Evolutionary conservation across 2,797 vertebrate genomes (phyloP), one percentile per base, ranked within the genome.

Genomic region (Centroberyx gerrardi): DNA sequence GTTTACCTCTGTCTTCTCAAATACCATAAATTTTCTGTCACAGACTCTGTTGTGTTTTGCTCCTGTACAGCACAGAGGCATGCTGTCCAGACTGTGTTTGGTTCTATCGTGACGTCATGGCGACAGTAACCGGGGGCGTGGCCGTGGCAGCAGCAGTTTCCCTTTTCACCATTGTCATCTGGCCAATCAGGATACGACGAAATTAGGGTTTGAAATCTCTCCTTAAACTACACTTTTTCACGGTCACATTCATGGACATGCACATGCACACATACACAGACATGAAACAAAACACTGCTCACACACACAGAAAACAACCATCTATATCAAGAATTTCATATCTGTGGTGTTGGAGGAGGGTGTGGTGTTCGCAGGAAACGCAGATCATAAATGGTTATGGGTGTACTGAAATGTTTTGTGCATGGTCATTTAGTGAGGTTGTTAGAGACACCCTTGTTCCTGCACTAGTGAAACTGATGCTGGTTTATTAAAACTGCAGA

Each of bases 101-200:
- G 74, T 98, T 97, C 86, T 97, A 96, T 89, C 96, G 93, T 74
- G 92, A 92, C 82, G 94, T 97, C 78, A 97, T 97, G 95, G 95
- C 93, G 72, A 69, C 68, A 0, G 95, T 96, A 69, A 97, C 97
- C 0, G 97, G 96, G 0, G 96, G 94, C 0, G 81, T 96, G 0
- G 94, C 94, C 0, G 0, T 95, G 0, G 88, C 84, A 0, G 94
- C 97, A 2, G 62, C 93, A 0, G 10, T 93, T 9, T 81, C 67
- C 1, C 93, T 97, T 0, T 85, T 92, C 75, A 93, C 92, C 46
- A 87, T 97, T 63, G 67, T 96, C 81, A 67, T 97, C 56, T 96
- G 96, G 96, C 97, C 97, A 27, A 91, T 97, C 88, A 91, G 29
- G 40, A 87, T 96, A 64, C 90, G 88, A 40, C 87, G 52, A 83